Evolutionary conservation across 2,888 invertebrate species (phyloP).

Genomic region (Tanypteryx hageni): DNA sequence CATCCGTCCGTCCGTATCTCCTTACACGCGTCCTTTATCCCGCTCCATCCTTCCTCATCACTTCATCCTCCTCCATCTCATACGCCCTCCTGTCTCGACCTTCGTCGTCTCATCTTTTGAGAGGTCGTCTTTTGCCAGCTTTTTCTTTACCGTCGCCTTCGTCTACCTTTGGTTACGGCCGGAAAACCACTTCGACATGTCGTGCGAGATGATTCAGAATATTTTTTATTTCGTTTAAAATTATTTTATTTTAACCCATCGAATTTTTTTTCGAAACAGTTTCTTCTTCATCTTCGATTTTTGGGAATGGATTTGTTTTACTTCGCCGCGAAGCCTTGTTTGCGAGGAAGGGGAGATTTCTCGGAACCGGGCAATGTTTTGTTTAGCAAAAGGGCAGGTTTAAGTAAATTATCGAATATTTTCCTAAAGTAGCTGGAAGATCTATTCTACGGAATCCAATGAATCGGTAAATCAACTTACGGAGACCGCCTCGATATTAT

Average conservation of each 20-base stretch:
- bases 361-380: not conserved
- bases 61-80: conserved; percentile 7
- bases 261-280: no score
- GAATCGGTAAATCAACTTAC: not conserved
- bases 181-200: no score
- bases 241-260: no score
- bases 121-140: no score
- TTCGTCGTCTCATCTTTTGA: not conserved
- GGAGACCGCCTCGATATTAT: not conserved
- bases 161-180: no score
- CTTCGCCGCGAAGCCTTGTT: no score
- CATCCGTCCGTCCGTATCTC: conserved; percentile 46
- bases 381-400: not conserved
- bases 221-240: no score
- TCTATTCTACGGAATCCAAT: not conserved
- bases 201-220: no score
- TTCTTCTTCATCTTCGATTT: no score
- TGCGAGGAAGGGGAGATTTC: no score
- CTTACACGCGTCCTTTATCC: conserved; percentile 44
- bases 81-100: not conserved
- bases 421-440: not conserved
- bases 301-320: no score
- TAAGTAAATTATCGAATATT: not conserved
- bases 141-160: no score
- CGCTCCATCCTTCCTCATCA: conserved; percentile 33